Evolutionary conservation across 2,888 invertebrate genomes (phyloP).

Genomic region (Stenodema calcarata): DNA sequence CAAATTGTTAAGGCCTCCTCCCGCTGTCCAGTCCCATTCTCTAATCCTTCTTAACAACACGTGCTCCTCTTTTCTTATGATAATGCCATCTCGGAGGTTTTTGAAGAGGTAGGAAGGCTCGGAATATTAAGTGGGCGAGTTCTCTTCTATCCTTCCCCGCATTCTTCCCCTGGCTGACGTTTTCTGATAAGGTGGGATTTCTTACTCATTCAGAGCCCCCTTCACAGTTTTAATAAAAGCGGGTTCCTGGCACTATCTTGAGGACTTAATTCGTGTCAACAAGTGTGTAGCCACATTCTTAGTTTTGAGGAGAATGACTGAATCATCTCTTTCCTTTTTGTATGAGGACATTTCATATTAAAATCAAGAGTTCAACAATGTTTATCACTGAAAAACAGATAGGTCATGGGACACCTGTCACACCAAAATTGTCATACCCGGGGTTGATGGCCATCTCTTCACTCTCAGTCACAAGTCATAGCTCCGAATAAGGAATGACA

Average conservation of each 20-base stretch:
- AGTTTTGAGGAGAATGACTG: not conserved
- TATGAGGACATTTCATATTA: no score
- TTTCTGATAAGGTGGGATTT: slow-evolving; percentile 10
- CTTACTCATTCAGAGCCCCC: not conserved
- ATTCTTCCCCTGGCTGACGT: not conserved
- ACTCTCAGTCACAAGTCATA: no score
- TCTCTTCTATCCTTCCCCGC: not conserved
- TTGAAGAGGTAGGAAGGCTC: not conserved
- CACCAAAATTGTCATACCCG: no score
- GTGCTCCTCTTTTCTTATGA: slow-evolving; percentile 22
- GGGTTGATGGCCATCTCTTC: no score
- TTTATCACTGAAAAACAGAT: no score
- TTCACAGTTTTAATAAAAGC: not conserved
- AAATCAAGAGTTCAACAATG: no score
- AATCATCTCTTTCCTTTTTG: no score
- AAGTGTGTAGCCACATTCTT: not conserved
- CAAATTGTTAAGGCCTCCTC: not conserved
- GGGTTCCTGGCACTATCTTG: not conserved
- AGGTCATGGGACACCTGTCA: no score
- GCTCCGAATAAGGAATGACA: no score
- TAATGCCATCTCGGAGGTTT: not conserved
- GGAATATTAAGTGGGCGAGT: slow-evolving; percentile 2
- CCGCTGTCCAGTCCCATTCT: not conserved
- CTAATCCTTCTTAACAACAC: not conserved
- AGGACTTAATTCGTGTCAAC: slow-evolving; percentile 4